Conservation (phyloP, 1,140 invertebrate genomes). For the Microplitis demolitor region DNA sequence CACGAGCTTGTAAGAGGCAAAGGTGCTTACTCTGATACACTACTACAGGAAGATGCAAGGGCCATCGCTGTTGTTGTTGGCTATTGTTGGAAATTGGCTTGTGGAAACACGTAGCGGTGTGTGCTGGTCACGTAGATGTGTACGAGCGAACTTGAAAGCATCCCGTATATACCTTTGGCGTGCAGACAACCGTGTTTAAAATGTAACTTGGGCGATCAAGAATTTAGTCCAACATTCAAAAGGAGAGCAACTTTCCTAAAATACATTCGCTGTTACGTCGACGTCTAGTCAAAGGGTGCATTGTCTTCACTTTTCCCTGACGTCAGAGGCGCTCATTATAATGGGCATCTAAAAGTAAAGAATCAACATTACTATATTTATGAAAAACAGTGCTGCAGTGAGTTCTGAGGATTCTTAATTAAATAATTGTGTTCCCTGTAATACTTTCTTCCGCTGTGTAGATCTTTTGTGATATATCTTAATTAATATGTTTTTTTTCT, state of each 20-base stretch:
- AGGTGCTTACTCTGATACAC: neutral
- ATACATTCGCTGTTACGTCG: constrained; percentile 16
- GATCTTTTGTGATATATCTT: constrained; percentile 15
- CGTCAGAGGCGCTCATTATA: constrained; percentile 4
- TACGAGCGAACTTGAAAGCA: neutral
- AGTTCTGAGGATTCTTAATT: constrained; percentile 13
- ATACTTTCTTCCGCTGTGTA: constrained; percentile 11
- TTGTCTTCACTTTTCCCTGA: constrained; percentile 17
- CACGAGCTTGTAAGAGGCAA: neutral
- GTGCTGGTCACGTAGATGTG: constrained; percentile 32
- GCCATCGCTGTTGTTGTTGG: neutral
- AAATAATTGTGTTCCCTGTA: constrained; percentile 12
- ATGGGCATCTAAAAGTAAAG: constrained; percentile 18
- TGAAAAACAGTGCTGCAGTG: neutral
- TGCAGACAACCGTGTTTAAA: neutral
- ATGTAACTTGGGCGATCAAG: neutral
- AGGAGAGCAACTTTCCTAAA: constrained; percentile 1
- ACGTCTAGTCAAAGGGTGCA: constrained; percentile 28
- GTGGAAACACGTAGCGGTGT: no score
- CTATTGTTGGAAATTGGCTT: neutral
- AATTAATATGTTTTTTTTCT: neutral
- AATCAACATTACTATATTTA: neutral
- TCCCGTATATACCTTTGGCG: neutral
- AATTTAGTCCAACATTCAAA: neutral
- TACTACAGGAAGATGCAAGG: neutral